These are phyloP conservation scores for Sitobion miscanthi DNA, from an alignment of 1,140 invertebrate species.

Conservation along the genomic window DNA sequence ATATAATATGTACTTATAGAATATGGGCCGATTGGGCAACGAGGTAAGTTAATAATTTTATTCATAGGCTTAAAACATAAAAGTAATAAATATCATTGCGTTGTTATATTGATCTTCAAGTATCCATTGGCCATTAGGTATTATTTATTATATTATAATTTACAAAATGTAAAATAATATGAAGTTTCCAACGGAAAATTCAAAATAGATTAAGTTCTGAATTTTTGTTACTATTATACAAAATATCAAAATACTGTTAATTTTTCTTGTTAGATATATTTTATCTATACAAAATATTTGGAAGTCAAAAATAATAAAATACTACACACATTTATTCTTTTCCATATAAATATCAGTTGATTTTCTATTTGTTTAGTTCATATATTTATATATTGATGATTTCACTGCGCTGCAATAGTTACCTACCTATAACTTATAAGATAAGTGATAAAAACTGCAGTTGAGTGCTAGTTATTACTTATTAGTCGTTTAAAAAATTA, in stretches of 20 bases:
- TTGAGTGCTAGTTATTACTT: neutral
- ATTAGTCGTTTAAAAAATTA: neutral
- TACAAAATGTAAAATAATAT: no score
- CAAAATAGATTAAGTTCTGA: neutral
- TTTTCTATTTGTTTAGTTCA: conserved; percentile 6
- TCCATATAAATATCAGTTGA: neutral
- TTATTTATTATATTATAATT: no score
- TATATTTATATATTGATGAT: neutral
- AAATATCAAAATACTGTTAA: neutral
- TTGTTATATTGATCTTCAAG: no score
- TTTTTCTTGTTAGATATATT: neutral
- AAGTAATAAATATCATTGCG: no score
- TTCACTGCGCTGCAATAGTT: neutral
- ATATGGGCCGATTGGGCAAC: neutral
- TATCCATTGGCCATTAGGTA: no score
- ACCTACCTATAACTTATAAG: neutral
- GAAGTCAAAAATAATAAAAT: neutral
- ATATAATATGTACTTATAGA: neutral
- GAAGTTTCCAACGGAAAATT: neutral
- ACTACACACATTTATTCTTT: neutral
- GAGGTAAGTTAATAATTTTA: neutral
- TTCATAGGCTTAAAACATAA: neutral
- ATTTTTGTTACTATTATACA: neutral
- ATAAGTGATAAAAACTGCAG: neutral
- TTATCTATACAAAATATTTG: neutral